These are phyloP conservation scores for Imbricaverruca yamaguchii DNA, from an alignment of 2,888 invertebrate species.

Conservation along the genomic window DNA sequence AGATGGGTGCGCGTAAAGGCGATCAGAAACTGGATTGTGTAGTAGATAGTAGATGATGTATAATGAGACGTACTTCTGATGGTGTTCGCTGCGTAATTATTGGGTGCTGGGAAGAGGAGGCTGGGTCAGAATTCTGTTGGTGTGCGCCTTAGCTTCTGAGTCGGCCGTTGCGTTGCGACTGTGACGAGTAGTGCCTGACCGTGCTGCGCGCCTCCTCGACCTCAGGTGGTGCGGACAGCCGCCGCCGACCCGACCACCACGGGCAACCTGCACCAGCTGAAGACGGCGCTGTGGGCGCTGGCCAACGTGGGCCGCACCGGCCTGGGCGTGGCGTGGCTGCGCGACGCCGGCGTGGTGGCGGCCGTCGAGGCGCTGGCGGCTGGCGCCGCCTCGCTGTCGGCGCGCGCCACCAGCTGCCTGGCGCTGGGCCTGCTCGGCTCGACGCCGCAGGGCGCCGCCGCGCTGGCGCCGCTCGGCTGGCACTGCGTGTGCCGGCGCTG, in stretches of 20 bases:
- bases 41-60: no score
- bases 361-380: conserved; percentile 35
- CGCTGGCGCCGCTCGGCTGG: conserved; percentile 51
- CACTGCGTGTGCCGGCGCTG: conserved; percentile 24
- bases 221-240: conserved; percentile 28
- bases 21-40: no score
- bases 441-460: conserved; percentile 72
- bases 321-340: conserved; percentile 64
- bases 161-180: no score
- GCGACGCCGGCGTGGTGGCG: conserved; percentile 1
- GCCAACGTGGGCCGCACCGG: conserved; percentile 67
- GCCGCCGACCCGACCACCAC: conserved; percentile 13
- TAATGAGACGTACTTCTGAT: no score
- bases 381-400: conserved; percentile 51
- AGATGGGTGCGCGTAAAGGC: no score
- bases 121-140: no score
- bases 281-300: conserved; percentile 79
- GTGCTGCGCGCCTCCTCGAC: no score
- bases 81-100: no score
- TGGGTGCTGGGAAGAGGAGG: no score
- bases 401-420: conserved; percentile 82
- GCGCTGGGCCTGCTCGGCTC: conserved; percentile 76
- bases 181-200: no score
- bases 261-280: conserved; percentile 45
- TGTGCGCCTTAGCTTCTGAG: no score